Percentiles rank a stretch among this genome's conserved stretches.
Conservation (phyloP, 2,797 vertebrate genomes). For the Galaxias olidus region DNA sequence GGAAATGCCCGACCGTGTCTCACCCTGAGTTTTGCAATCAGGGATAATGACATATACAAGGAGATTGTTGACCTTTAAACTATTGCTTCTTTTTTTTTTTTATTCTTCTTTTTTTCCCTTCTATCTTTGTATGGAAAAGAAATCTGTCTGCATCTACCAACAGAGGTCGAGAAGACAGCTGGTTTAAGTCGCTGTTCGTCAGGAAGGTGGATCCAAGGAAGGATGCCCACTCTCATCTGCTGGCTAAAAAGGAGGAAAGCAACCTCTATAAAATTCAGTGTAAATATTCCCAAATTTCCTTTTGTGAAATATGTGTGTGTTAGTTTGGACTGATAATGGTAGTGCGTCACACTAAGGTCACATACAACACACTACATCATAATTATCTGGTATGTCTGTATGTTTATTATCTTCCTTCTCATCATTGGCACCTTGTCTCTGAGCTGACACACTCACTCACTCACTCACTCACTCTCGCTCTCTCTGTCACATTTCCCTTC, state of each 20-base stretch:
- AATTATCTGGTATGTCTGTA: no score
- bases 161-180: conserved; percentile 85
- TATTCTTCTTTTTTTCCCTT: conserved; percentile 3
- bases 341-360: not conserved
- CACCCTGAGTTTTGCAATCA: no score
- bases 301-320: not conserved
- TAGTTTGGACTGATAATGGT: not conserved
- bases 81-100: not conserved
- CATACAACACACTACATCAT: not conserved
- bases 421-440: no score
- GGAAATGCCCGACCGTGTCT: no score
- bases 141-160: conserved; percentile 68
- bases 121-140: conserved; percentile 64
- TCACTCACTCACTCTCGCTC: no score
- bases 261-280: conserved; percentile 97
- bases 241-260: conserved; percentile 93
- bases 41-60: no score
- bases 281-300: conserved; percentile 62
- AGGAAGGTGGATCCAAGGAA: conserved; percentile 95
- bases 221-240: conserved; percentile 94
- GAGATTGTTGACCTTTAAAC: not conserved
- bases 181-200: conserved; percentile 95
- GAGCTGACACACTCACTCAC: no score
- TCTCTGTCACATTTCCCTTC: no score
- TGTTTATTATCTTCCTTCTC: no score